phyloP scores from a whole-genome alignment of 2,113 vertebrate genomes.

The Serilophus lunatus region DNA sequence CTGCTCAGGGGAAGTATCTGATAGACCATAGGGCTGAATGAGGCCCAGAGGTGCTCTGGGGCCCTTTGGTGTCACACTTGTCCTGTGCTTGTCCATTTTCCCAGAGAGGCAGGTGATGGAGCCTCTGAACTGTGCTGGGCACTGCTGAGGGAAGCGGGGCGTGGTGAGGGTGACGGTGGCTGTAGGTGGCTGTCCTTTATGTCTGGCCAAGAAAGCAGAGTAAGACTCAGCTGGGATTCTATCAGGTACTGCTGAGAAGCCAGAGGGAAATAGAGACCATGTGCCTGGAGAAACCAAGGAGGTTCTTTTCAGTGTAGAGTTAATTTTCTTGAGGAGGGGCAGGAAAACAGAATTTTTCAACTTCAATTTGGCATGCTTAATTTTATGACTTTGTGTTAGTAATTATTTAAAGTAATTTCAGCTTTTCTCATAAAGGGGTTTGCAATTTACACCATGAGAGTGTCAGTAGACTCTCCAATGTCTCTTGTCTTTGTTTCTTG shows the following conservation, averaged over 20 bases:
- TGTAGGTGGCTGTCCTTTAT: not conserved
- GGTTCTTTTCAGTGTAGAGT: not conserved
- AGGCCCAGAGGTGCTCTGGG: not conserved
- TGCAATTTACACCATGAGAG: accelerated
- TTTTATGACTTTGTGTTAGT: not conserved
- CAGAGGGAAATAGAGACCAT: not conserved
- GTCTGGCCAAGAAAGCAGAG: not conserved
- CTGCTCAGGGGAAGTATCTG: accelerated
- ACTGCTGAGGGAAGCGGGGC: not conserved
- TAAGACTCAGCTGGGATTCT: not conserved
- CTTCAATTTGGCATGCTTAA: not conserved
- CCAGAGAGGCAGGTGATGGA: not conserved
- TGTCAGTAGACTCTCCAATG: not conserved
- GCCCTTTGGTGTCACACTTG: accelerated
- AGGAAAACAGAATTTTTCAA: not conserved
- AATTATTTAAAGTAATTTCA: not conserved
- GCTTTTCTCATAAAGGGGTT: not conserved
- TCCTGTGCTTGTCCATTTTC: accelerated
- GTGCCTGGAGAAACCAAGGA: not conserved
- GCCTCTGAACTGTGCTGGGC: not conserved
- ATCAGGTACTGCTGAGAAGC: not conserved
- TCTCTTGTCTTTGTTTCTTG: not conserved
- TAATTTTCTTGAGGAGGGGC: not conserved
- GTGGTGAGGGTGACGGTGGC: not conserved
- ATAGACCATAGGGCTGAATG: no score